Evolutionary conservation across 2,888 invertebrate species (phyloP), one percentile per base, ranked within the genome.

Genomic region (Peribatodes rhomboidaria): DNA sequence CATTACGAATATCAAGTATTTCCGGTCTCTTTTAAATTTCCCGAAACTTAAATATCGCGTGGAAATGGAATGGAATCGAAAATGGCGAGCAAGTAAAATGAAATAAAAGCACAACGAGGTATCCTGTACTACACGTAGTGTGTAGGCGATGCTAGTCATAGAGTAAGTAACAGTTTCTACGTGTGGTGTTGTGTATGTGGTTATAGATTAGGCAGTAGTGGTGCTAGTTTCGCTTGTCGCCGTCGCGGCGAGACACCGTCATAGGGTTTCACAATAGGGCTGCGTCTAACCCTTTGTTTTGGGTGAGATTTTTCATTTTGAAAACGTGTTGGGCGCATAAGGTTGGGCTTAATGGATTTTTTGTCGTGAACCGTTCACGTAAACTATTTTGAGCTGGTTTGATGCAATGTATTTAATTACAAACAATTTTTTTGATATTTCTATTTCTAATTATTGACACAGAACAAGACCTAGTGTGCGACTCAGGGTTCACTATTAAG

Each of bases 261-360:
- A 73, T 86, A 81, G 35, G 89, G 87, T 73, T 89, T 88, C 87
- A 56, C 64, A 63, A 44, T 69, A 88, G 83, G 87, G 86, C 66
- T 85, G 73, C 33, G 33, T 44, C 39, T 37, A 49, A 59, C 58
- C 54, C 61, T 61, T 69, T 71, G 65, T 71, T 66, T 53, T 59
- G 18, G 44, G 55, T 56, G 67, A 67, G 58, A 65, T 61, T 65
- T 68, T 60, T 41, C 60, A 57, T 63, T 63, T 60, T 37, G 39
- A 57, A 56, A 64, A 58, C 63, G 37, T 37, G 56, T 44, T 33
- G 39, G 18, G 2, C 37, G 49, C 31, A 44, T 57, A 55, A 50
- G 35, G 44, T 49, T 20, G 44, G 6, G 35, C 37, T 56, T 13
- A 62, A 50, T 60, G 44, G 37, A 10, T 44, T 55, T 35, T 22